Conservation (phyloP, 2,888 invertebrate species). For the Cantharis flavilabris region DNA sequence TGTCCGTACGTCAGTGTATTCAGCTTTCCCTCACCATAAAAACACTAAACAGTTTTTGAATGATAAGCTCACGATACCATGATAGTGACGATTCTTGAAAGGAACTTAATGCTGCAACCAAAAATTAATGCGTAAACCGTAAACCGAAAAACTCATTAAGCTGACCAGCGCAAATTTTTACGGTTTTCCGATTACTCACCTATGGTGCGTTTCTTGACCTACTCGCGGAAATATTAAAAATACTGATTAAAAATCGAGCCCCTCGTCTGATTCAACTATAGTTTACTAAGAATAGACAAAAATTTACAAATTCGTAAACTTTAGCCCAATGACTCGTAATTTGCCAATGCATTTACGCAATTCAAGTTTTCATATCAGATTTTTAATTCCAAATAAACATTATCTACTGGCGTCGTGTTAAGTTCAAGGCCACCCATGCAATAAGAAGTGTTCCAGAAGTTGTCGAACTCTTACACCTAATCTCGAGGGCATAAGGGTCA, state of each 20-base stretch:
- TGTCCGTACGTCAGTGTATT: not conserved
- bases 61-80: not conserved
- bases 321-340: not conserved
- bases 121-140: not conserved
- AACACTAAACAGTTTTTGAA: not conserved
- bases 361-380: not conserved
- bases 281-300: not conserved
- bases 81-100: not conserved
- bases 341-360: not conserved
- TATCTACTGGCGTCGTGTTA: not conserved
- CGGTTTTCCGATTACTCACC: not conserved
- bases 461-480: too few species aligned
- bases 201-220: not conserved
- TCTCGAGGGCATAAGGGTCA: too few species aligned
- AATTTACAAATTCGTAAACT: not conserved
- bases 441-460: too few species aligned
- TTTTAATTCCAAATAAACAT: not conserved
- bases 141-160: not conserved
- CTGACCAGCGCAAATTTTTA: not conserved
- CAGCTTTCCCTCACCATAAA: not conserved
- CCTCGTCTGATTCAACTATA: not conserved
- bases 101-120: not conserved
- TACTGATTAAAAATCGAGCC: not conserved
- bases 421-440: not conserved
- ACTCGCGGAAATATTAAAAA: not conserved